phyloP scores from a whole-genome alignment of 2,113 vertebrate genomes.

The Hassar affinis region DNA sequence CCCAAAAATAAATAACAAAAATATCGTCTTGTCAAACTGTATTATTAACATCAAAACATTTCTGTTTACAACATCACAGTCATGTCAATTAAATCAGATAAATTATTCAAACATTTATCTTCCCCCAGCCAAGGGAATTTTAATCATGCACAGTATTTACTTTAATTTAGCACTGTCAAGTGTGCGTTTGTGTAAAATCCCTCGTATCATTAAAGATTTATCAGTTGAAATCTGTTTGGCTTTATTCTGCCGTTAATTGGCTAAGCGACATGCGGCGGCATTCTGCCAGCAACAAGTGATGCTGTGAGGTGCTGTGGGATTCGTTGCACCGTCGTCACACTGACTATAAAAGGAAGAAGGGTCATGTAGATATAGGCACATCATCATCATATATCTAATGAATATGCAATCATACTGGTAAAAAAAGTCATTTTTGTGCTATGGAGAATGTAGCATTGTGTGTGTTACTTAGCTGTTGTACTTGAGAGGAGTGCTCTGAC shows the following conservation, averaged over 20 bases:
- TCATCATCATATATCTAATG: background rate
- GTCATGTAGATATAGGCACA: background rate
- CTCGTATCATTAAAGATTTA: constrained; percentile 98
- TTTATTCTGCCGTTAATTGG: constrained; percentile 90
- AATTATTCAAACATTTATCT: constrained; percentile 92
- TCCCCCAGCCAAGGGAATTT: constrained; percentile 84
- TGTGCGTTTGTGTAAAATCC: constrained; percentile 94
- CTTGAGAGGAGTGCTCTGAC: background rate
- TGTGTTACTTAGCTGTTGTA: background rate
- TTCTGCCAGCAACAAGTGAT: constrained; percentile 54
- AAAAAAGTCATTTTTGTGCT: constrained; percentile 1
- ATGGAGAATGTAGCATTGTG: background rate
- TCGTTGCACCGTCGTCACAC: constrained; percentile 63
- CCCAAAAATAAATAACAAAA: background rate
- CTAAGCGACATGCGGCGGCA: constrained; percentile 74
- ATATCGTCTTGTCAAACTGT: constrained; percentile 72
- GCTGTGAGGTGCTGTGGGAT: constrained; percentile 27
- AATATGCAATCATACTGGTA: background rate
- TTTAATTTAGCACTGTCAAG: constrained; percentile 95
- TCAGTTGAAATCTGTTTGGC: constrained; percentile 92
- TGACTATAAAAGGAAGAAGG: constrained; percentile 10
- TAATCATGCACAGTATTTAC: constrained; percentile 96
- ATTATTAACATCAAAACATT: constrained; percentile 87
- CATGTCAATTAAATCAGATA: constrained; percentile 86
- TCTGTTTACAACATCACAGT: constrained; percentile 85